Percentiles rank a stretch among this genome's conserved stretches.
phyloP scores from a whole-genome alignment of 2,888 invertebrate species.

The Eustalomyia histrio region DNA sequence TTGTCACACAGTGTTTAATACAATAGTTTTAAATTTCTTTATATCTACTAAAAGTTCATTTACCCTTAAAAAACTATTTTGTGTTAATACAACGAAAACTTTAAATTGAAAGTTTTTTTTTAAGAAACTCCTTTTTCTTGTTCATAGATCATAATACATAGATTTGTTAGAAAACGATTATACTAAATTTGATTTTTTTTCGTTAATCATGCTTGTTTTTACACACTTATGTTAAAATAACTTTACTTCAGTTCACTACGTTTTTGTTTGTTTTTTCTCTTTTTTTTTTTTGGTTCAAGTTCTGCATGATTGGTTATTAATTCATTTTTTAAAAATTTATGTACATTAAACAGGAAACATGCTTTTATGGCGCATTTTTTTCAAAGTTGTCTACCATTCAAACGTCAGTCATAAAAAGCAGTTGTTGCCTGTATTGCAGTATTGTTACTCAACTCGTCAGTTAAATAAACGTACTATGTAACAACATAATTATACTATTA shows the following conservation, averaged over 20 bases:
- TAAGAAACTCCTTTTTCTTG: conserved; percentile 40
- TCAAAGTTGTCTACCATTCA: not conserved
- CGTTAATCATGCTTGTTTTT: conserved; percentile 8
- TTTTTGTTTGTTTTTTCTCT: too few relatives aligned
- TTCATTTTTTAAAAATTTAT: conserved; percentile 16
- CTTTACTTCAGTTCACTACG: not conserved
- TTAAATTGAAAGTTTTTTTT: conserved; percentile 5
- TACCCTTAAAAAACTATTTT: not conserved
- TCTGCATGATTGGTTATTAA: conserved; percentile 64
- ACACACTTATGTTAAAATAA: too few relatives aligned
- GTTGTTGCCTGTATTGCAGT: conserved; percentile 23
- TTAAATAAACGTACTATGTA: conserved; percentile 21
- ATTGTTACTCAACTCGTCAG: conserved; percentile 27
- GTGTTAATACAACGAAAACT: not conserved
- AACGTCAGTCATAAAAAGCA: not conserved
- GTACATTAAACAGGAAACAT: conserved; percentile 35
- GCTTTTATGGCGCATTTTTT: conserved; percentile 20
- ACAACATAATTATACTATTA: conserved; percentile 3
- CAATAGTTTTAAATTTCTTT: not conserved
- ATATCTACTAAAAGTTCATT: not conserved
- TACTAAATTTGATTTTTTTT: conserved; percentile 13
- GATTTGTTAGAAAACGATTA: conserved; percentile 1
- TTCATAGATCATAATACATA: conserved; percentile 21
- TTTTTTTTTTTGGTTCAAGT: conserved; percentile 23
- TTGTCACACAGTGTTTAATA: too few relatives aligned